Base-by-base conservation (phyloP, 2,113 vertebrate genomes). In the Anarrhichthys ocellatus region DNA sequence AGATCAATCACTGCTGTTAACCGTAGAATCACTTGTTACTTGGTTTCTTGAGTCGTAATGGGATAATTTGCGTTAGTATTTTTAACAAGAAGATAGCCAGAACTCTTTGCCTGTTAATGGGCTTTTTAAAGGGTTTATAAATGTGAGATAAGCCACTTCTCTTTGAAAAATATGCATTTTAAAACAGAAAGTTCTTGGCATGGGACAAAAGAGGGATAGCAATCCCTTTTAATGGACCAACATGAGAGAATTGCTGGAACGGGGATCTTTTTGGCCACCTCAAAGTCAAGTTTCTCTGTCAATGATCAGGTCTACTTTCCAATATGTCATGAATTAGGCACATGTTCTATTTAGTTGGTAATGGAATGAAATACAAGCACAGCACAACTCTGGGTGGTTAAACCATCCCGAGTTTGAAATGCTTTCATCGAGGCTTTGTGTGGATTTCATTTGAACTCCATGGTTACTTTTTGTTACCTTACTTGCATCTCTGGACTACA, bases 81-180 rank as follows among this genome's bases (percentile, higher is more conserved):
- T 84, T 76, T 61, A 40, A 46, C 13, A 32, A 73, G 62, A 72
- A 69, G 17, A 7, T 73, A 56, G 66, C 14, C 24, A 27, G 66
- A 74, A 22, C 24, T 61, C 6, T 85, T 61, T 34, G 9, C 18
- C 20, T 52, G 27, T 73, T 62, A 9, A 34, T 11, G 18, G 18
- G 22, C 36, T 65, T 73, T 68, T 76, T 62, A 7, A 29, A 73
- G 22, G 65, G 54, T 44, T 73, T 48, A 27, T 40, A 50, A 65
- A 52, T 64, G 67, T 81, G 44, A 76, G 66, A 59, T 91, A 91
- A 88, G 87, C 92, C 94, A 93, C 70, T 90, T 94, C 89, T 94
- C 82, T 93, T 94, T 93, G 83, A 90, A 84, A 94, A 95, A 95
- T 94, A 95, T 95, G 94, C 91, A 92, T 91, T 93, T 88, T 54